A percentile compares a stretch with the other conserved stretches of the same genome.
phyloP scores from a whole-genome alignment of 92 coral and sea anemone species.

The Zoanthus sociatus region DNA sequence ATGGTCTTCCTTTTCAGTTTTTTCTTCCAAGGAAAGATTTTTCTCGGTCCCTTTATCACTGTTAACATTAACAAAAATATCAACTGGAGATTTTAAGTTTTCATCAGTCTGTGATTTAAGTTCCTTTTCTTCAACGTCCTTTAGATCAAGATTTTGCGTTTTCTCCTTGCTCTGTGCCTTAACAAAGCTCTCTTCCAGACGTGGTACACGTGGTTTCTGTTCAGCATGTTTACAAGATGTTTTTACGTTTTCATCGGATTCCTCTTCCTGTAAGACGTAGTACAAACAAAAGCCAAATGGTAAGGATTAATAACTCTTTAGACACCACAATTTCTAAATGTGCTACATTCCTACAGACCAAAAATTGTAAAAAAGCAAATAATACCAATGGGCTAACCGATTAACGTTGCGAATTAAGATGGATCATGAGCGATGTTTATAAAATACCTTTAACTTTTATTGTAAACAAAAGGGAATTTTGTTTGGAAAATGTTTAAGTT shows the following conservation, averaged over 20 bases:
- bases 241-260: slow-evolving; percentile 14
- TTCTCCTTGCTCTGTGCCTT: slow-evolving; percentile 48
- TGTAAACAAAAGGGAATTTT: too few species aligned
- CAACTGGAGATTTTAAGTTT: not conserved
- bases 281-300: not conserved
- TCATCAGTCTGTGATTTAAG: not conserved
- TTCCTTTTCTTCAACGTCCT: not conserved
- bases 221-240: slow-evolving; percentile 4
- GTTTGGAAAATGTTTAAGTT: too few species aligned
- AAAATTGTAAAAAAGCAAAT: too few species aligned
- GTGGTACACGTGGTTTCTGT: slow-evolving; percentile 54
- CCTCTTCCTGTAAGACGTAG: slow-evolving; percentile 60
- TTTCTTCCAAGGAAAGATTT: not conserved
- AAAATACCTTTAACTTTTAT: too few species aligned
- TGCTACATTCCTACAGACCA: too few species aligned
- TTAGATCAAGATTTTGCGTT: not conserved
- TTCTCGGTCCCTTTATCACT: not conserved
- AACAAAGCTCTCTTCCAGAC: slow-evolving; percentile 79
- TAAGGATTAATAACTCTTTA: too few species aligned
- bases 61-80: not conserved
- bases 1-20: not conserved
- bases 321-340: too few species aligned
- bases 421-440: too few species aligned
- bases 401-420: too few species aligned
- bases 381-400: too few species aligned